Evolutionary conservation across 2,113 vertebrate species (phyloP).

Genomic region (Hoplias malabaricus): DNA sequence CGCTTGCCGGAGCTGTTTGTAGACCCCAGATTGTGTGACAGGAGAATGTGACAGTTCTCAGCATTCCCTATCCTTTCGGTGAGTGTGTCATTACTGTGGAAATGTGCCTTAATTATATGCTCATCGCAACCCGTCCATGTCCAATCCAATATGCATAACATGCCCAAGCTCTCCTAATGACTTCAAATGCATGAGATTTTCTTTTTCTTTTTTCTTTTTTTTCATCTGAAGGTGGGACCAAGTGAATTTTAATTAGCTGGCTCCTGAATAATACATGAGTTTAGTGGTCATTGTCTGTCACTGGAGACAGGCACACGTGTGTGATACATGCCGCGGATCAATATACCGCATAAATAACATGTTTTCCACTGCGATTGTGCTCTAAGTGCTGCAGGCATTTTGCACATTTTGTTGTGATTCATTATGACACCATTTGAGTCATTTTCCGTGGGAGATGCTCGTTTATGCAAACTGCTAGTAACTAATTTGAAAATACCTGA

Average conservation of each 20-base stretch:
- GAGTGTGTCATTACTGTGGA: conserved; percentile 17
- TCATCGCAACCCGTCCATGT: conserved; percentile 62
- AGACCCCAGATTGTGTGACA: not conserved
- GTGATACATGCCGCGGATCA: conserved; percentile 32
- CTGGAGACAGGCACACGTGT: conserved; percentile 19
- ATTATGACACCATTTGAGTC: not conserved
- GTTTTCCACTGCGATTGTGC: not conserved
- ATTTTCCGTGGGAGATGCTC: not conserved
- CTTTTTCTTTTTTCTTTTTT: conserved; percentile 35
- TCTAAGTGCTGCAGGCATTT: not conserved
- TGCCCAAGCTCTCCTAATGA: conserved; percentile 47
- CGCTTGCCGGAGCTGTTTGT: not conserved
- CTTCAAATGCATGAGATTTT: conserved; percentile 53
- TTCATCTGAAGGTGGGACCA: conserved; percentile 43
- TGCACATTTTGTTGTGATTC: not conserved
- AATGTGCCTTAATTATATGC: conserved; percentile 57
- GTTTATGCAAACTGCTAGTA: no score
- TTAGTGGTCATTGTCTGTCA: conserved; percentile 53
- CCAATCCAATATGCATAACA: conserved; percentile 58
- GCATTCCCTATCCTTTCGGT: not conserved
- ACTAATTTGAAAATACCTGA: no score
- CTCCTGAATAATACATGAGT: conserved; percentile 57
- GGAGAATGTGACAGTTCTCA: not conserved
- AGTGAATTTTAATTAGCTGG: conserved; percentile 61
- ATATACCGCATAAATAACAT: not conserved